Evolutionary conservation across 2,797 vertebrate genomes (phyloP).

Genomic region (Sebastes steindachneri): DNA sequence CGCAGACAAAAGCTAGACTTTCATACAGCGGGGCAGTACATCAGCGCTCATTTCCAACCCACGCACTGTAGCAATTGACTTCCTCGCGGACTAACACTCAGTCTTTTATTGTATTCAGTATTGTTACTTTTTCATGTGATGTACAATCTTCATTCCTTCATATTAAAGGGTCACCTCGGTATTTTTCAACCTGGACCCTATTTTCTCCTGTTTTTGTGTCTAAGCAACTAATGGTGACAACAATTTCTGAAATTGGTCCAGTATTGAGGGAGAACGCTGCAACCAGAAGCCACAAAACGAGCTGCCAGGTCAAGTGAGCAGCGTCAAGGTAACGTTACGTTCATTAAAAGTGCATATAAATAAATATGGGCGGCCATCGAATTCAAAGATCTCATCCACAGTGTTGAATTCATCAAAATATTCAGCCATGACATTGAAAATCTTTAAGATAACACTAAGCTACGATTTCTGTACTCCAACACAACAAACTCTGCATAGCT

Average conservation of each 20-base stretch:
- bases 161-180: neutral
- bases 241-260: neutral
- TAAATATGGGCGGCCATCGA: no score
- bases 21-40: neutral
- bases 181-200: neutral
- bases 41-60: neutral
- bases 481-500: no score
- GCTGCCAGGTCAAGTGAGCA: neutral
- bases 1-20: constrained; percentile 11
- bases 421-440: no score
- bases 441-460: no score
- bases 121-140: neutral
- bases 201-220: neutral
- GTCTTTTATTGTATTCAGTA: neutral
- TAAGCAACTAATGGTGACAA: neutral
- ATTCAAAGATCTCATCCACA: no score
- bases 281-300: neutral
- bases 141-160: neutral
- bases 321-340: neutral
- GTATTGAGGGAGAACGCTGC: neutral
- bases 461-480: no score
- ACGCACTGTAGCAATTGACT: constrained; percentile 18
- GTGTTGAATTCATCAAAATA: no score
- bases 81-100: neutral
- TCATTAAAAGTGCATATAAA: neutral